These are phyloP conservation scores for Coregonus ussuriensis DNA, from an alignment of 2,797 vertebrate genomes.

Conservation along the genomic window DNA sequence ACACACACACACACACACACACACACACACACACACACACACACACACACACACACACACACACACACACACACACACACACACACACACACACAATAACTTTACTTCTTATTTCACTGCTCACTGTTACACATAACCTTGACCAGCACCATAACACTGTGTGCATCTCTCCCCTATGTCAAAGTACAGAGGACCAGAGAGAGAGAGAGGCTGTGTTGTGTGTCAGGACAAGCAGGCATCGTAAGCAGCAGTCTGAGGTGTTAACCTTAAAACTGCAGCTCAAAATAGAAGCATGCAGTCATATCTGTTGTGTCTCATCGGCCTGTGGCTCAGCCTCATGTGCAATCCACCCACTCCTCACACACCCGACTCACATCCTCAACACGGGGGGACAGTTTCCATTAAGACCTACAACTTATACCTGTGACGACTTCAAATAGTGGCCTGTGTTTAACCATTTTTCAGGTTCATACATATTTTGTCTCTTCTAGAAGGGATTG, in stretches of 20 bases:
- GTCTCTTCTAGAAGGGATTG: neutral
- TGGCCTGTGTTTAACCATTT: neutral
- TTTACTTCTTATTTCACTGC: too few relatives aligned
- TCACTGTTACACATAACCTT: too few relatives aligned
- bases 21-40: too few relatives aligned
- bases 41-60: too few relatives aligned
- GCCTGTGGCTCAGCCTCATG: conserved; percentile 1
- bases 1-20: too few relatives aligned
- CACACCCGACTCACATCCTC: conserved; percentile 23
- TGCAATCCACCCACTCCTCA: neutral
- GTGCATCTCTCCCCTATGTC: too few relatives aligned
- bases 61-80: too few relatives aligned
- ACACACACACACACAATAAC: too few relatives aligned
- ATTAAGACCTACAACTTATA: conserved; percentile 1
- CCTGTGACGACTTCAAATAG: neutral
- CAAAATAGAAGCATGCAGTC: neutral
- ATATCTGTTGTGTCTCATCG: conserved; percentile 14
- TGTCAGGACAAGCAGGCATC: too few relatives aligned
- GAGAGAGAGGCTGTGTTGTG: too few relatives aligned
- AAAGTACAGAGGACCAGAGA: too few relatives aligned
- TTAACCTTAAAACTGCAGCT: conserved; percentile 29
- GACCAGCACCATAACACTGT: too few relatives aligned
- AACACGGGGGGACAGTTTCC: conserved; percentile 26
- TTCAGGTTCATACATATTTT: neutral
- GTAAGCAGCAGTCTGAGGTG: conserved; percentile 1